These are phyloP conservation scores for Paramormyrops kingsleyae DNA, from an alignment of 2,113 vertebrate genomes.

Conservation along the genomic window DNA sequence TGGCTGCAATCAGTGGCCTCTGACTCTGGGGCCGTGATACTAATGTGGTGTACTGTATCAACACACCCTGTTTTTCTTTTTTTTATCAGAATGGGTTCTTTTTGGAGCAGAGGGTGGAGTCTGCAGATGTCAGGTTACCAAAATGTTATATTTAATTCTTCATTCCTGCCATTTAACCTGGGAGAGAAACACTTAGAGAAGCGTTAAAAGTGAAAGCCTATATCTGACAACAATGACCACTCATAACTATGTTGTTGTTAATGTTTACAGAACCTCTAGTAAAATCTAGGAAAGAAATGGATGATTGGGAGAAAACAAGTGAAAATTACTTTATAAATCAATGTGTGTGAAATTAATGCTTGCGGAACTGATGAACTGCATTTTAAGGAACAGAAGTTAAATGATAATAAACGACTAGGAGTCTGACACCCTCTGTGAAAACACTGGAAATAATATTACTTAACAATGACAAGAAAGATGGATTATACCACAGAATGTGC, in stretches of 20 bases:
- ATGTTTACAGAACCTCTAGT: slow-evolving; percentile 20
- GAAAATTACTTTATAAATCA: neutral
- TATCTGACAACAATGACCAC: neutral
- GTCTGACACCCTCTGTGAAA: slow-evolving; percentile 35
- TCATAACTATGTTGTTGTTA: slow-evolving; percentile 28
- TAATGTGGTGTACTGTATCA: slow-evolving; percentile 59
- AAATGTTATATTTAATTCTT: slow-evolving; percentile 21
- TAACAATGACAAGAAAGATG: slow-evolving; percentile 22
- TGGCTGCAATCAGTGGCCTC: slow-evolving; percentile 79
- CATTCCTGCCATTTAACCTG: slow-evolving; percentile 13
- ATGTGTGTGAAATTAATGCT: slow-evolving; percentile 1
- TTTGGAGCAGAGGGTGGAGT: slow-evolving; percentile 20
- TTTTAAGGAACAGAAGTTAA: slow-evolving; percentile 23
- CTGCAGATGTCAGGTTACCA: slow-evolving; percentile 18
- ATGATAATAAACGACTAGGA: slow-evolving; percentile 24
- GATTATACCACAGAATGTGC: slow-evolving; percentile 31
- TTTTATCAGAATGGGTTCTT: neutral
- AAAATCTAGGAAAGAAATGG: slow-evolving; percentile 29
- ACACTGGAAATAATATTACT: slow-evolving; percentile 20
- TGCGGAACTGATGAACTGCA: neutral
- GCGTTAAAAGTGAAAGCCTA: slow-evolving; percentile 1
- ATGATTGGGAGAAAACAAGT: neutral
- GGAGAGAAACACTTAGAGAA: slow-evolving; percentile 7
- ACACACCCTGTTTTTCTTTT: slow-evolving; percentile 17
- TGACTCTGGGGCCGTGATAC: slow-evolving; percentile 72